Evolutionary conservation across 1,140 invertebrate genomes (phyloP).

Genomic region (Anastatus disparis): DNA sequence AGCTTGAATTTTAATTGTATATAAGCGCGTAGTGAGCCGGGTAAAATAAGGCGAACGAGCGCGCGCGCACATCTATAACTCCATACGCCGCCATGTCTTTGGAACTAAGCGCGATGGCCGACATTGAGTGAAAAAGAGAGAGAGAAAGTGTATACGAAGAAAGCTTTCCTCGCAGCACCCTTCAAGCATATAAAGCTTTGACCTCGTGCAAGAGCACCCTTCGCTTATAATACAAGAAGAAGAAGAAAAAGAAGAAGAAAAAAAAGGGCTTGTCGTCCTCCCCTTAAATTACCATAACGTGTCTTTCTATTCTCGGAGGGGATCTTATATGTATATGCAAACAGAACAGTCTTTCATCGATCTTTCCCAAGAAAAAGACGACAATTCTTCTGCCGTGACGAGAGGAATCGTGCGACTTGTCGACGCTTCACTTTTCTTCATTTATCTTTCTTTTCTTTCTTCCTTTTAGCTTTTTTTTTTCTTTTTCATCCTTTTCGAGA

Average conservation of each 20-base stretch:
- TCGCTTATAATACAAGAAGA: not conserved
- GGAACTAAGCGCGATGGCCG: conserved; percentile 61
- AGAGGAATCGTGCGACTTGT: not conserved
- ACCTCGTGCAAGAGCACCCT: not conserved
- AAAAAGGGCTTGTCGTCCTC: not conserved
- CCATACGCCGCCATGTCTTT: conserved; percentile 61
- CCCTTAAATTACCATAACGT: conserved; percentile 18
- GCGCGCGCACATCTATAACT: not conserved
- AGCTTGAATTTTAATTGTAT: too few relatives aligned
- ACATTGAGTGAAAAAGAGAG: too few relatives aligned
- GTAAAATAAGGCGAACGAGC: not conserved
- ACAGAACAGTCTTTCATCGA: conserved; percentile 6
- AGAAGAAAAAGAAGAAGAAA: too few relatives aligned
- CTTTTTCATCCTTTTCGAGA: too few relatives aligned
- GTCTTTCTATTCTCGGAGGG: not conserved
- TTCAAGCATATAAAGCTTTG: conserved; percentile 6
- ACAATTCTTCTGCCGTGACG: conserved; percentile 18
- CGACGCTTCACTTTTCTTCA: conserved; percentile 1
- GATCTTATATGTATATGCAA: not conserved
- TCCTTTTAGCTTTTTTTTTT: conserved; percentile 1
- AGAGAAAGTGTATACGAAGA: too few relatives aligned
- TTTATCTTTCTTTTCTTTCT: conserved; percentile 10
- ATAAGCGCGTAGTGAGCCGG: too few relatives aligned
- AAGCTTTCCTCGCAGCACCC: conserved; percentile 48
- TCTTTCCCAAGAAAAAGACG: too few relatives aligned